Evolutionary conservation across 2,888 invertebrate species (phyloP), one percentile per base, ranked within the genome.

Genomic region (Notodonta dromedarius): DNA sequence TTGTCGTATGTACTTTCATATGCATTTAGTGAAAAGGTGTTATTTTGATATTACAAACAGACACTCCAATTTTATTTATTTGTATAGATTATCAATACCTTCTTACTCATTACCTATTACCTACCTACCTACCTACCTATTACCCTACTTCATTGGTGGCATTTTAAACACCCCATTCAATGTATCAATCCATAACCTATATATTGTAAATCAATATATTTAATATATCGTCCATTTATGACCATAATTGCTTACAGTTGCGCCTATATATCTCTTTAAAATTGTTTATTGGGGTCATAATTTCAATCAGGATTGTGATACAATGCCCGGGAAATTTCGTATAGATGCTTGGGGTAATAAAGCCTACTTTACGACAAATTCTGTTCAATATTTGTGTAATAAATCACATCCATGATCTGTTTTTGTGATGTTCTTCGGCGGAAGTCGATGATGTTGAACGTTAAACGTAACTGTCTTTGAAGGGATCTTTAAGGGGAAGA

Each of bases 281-380:
- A 73, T 82, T 79, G 77, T 87, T 86, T 87, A 86, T 80, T 74
- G 61, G 61, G 44, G 69, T 69, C 80, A 83, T 86, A 86, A 82
- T 80, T 86, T 85, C 24, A 85, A 86, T 88, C 84, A 83, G 78
- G 77, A 81, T 83, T 81, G 83, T 79, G 83, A 83, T 84, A 83
- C 83, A 83, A 83, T 83, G 72, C 79, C 61, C 69, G 72, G 63
- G 80, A 78, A 80, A 78, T 74, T 80, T 84, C 68, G 74, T 82
- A 85, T 83, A 80, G 79, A 82, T 74, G 76, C 77, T 66, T 62
- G 56, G 63, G 69, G 71, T 78, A 77, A 82, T 89, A 89, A 89
- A 87, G 64, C 66, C 69, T 69, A 74, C 67, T 88, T 90, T 88
- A 90, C 83, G 89, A 90, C 86, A 87, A 87, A 88, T 85, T 87